Percentiles rank a stretch among this genome's conserved stretches.
phyloP scores from a whole-genome alignment of 1,140 invertebrate genomes.

The Orius insidiosus region DNA sequence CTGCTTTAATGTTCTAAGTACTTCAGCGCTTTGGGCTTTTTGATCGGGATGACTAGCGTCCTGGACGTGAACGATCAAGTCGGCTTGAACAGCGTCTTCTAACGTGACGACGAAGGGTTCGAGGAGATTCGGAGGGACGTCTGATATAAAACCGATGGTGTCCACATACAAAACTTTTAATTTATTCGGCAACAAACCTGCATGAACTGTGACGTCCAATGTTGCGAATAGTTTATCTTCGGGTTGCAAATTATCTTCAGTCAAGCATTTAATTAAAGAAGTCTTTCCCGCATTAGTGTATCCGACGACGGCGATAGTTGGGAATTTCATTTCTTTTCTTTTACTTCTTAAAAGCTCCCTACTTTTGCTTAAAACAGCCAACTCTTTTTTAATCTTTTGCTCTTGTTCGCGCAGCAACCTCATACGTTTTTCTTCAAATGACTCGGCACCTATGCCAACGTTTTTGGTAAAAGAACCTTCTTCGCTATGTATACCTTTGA shows the following conservation, averaged over 20 bases:
- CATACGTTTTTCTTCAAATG: constrained; percentile 33
- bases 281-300: constrained; percentile 85
- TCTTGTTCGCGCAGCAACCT: constrained; percentile 42
- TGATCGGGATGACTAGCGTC: constrained; percentile 68
- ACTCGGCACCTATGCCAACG: constrained; percentile 27
- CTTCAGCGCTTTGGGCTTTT: constrained; percentile 48
- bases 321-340: constrained; percentile 39
- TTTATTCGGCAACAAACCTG: constrained; percentile 45
- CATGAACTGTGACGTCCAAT: constrained; percentile 68
- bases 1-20: constrained; percentile 44
- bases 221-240: constrained; percentile 76
- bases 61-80: constrained; percentile 65
- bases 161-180: constrained; percentile 61
- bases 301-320: constrained; percentile 65
- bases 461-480: constrained; percentile 21
- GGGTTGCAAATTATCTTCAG: constrained; percentile 46
- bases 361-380: constrained; percentile 45
- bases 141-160: constrained; percentile 82
- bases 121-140: constrained; percentile 65
- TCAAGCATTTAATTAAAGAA: constrained; percentile 62
- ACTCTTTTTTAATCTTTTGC: constrained; percentile 39
- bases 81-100: constrained; percentile 58
- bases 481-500: constrained; percentile 12
- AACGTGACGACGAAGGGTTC: constrained; percentile 72
- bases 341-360: constrained; percentile 37